These are phyloP conservation scores for Pseudopodoces humilis DNA, from an alignment of 2,113 vertebrate species.

Conservation along the genomic window DNA sequence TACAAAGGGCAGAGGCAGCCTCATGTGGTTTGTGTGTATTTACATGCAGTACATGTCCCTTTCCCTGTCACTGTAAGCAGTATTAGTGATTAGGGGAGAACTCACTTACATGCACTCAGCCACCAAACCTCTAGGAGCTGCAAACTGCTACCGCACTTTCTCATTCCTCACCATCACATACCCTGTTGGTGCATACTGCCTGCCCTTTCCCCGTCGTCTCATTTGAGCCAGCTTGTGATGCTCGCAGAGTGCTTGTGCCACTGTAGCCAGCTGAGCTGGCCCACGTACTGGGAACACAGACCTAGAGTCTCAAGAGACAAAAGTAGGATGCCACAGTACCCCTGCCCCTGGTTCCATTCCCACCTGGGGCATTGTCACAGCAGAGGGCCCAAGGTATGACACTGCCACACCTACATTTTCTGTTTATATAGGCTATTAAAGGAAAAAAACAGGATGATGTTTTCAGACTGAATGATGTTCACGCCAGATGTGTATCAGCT, in stretches of 20 bases:
- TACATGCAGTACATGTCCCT: background rate
- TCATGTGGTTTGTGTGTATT: rapidly evolving
- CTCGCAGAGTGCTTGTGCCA: background rate
- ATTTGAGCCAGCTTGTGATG: background rate
- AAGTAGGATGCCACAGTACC: background rate
- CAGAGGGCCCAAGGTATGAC: background rate
- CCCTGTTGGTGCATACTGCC: background rate
- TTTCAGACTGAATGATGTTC: background rate
- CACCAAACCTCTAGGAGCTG: background rate
- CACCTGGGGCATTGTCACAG: background rate
- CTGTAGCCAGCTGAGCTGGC: rapidly evolving
- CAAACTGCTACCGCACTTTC: background rate
- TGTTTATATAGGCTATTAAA: background rate
- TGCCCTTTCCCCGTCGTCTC: background rate
- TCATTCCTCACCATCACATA: background rate
- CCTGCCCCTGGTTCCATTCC: background rate
- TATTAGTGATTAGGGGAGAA: background rate
- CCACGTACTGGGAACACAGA: rapidly evolving
- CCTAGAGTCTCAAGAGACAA: background rate
- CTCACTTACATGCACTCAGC: background rate
- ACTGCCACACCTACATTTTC: background rate
- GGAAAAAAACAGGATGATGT: background rate
- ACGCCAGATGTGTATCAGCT: background rate
- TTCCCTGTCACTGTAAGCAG: background rate
- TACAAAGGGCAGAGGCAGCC: background rate